Conservation (phyloP, 2,888 invertebrate species). For the Helobdella robusta region DNA sequence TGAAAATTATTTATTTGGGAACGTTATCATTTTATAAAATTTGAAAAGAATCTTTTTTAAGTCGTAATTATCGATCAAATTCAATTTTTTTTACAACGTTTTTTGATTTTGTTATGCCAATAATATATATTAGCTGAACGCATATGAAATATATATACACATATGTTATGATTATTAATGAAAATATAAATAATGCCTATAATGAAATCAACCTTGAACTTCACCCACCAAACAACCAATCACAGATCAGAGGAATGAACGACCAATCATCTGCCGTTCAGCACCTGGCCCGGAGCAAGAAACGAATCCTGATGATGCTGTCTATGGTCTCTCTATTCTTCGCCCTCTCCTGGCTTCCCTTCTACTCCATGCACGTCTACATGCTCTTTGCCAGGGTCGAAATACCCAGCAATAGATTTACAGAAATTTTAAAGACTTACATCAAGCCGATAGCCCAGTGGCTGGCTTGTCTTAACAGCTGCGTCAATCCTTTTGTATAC, state of each 20-base stretch:
- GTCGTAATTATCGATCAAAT: too few species aligned
- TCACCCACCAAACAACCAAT: neutral
- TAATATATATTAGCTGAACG: too few species aligned
- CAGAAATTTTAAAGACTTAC: slow-evolving; percentile 18
- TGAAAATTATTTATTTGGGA: too few species aligned
- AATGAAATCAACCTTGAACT: too few species aligned
- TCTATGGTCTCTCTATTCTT: slow-evolving; percentile 84
- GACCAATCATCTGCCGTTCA: slow-evolving; percentile 34
- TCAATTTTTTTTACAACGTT: too few species aligned
- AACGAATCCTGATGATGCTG: slow-evolving; percentile 87
- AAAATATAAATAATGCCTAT: too few species aligned
- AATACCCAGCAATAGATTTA: neutral
- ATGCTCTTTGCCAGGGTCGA: slow-evolving; percentile 55
- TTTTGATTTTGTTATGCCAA: too few species aligned
- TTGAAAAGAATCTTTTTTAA: too few species aligned
- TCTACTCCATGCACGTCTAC: slow-evolving; percentile 77
- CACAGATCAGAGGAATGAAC: slow-evolving; percentile 56
- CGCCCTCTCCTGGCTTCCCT: slow-evolving; percentile 81
- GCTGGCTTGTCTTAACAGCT: slow-evolving; percentile 85
- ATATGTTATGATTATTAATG: too few species aligned
- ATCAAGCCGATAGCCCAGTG: slow-evolving; percentile 81
- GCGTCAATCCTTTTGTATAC: slow-evolving; percentile 87
- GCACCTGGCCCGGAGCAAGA: slow-evolving; percentile 67
- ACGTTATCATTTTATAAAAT: too few species aligned
- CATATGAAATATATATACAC: too few species aligned